Evolutionary conservation across 2,113 vertebrate species (phyloP).

Genomic region (Australoheros scitulus): DNA sequence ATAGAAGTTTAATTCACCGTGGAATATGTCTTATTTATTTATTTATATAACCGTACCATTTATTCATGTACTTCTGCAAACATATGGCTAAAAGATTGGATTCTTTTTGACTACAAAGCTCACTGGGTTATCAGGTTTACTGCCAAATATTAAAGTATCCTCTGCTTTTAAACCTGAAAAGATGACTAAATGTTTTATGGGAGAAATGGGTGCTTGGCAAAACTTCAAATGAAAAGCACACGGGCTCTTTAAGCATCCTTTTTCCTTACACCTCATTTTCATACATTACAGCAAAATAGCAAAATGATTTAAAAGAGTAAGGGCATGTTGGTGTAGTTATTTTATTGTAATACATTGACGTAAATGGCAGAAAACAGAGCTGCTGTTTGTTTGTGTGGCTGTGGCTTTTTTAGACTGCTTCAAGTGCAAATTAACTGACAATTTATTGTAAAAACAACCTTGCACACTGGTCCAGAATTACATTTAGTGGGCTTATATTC

Average conservation of each 20-base stretch:
- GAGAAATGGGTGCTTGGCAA: slow-evolving; percentile 19
- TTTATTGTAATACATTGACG: neutral
- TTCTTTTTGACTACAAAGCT: slow-evolving; percentile 45
- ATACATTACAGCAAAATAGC: neutral
- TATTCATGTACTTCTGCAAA: slow-evolving; percentile 38
- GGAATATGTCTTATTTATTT: slow-evolving; percentile 65
- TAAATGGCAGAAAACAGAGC: neutral
- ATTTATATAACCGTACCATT: slow-evolving; percentile 52
- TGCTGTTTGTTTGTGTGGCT: neutral
- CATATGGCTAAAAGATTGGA: slow-evolving; percentile 52
- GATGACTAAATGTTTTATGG: slow-evolving; percentile 45
- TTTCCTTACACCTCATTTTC: neutral
- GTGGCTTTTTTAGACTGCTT: neutral
- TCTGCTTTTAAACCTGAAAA: slow-evolving; percentile 45
- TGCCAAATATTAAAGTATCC: slow-evolving; percentile 28
- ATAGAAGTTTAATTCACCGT: slow-evolving; percentile 66
- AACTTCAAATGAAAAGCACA: slow-evolving; percentile 30
- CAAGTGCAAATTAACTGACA: neutral
- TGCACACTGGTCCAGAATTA: neutral
- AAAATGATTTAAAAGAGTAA: neutral
- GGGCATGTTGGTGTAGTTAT: neutral
- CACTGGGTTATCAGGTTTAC: slow-evolving; percentile 53
- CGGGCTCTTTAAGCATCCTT: neutral
- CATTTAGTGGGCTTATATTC: neutral
- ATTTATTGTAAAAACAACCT: neutral